Evolutionary conservation across 2,888 invertebrate species (phyloP), one percentile per base, ranked within the genome.

Genomic region (Acronicta aceris): DNA sequence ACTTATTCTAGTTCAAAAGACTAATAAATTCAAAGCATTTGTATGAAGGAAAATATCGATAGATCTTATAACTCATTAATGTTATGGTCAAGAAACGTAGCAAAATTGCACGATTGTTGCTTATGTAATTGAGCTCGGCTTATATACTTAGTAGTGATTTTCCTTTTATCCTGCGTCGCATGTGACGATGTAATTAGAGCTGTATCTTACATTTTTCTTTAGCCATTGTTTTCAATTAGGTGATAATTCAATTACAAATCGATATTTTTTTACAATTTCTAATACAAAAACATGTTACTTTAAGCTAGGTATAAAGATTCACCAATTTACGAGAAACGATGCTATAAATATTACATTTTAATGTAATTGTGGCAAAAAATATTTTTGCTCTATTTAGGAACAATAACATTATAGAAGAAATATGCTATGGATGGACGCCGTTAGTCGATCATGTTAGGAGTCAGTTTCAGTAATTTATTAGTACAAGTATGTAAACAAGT

Each of bases 241-340:
- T 69, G 78, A 72, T 78, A 79, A 78, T 70, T 79, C 48, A 74
- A 78, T 79, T 65, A 79, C 54, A 59, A 69, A 63, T 68, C 25
- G 55, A 71, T 55, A 57, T 65, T 75, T 33, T 74, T 8, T 64
- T 49, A 36, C 6, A 40, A 40, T 56, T 66, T 54, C 49, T 7
- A 49, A 55, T 46, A 50, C 50, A 50, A 57, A 61, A 68, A 50
- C 42, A 7, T 38, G 38, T 33, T 4, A 33, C 33, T 33, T n/a
- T n/a, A n/a, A n/a, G n/a, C n/a, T n/a, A n/a, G n/a, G n/a, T 21
- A 21, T 21, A 21, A 21, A 21, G 21, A 21, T 21, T 3, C 21
- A 4, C n/a, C 2, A 27, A 27, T 5, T 1, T 27, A 27, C 27
- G 27, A 7, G 27, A 27, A 7, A 27, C 7, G 6, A 27, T 27